phyloP scores from a whole-genome alignment of 1,140 invertebrate genomes.

The Aethina tumida region DNA sequence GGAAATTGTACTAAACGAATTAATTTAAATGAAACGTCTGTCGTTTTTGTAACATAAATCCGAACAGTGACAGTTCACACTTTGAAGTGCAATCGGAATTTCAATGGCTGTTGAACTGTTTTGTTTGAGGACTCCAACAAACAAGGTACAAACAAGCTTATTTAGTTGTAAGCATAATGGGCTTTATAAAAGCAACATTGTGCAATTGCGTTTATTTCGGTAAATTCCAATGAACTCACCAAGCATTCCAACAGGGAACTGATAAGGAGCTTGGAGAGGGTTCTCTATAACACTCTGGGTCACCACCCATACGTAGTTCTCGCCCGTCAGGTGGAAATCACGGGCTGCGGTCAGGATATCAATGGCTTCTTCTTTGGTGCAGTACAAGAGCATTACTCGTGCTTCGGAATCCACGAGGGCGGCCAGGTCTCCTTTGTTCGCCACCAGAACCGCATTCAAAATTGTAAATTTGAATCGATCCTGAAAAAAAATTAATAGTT shows the following conservation, averaged over 20 bases:
- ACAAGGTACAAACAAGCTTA: no score
- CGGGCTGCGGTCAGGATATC: slow-evolving; percentile 72
- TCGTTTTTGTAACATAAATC: no score
- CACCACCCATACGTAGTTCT: slow-evolving; percentile 95
- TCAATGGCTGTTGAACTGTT: no score
- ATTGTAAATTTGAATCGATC: slow-evolving; percentile 86
- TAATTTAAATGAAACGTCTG: no score
- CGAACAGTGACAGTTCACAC: no score
- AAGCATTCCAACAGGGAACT: slow-evolving; percentile 88
- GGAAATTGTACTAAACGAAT: no score
- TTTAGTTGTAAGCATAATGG: no score
- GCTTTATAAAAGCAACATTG: no score
- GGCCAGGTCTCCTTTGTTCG: slow-evolving; percentile 49
- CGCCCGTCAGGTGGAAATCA: slow-evolving; percentile 78
- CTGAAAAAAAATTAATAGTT: no score
- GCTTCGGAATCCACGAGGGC: slow-evolving; percentile 85
- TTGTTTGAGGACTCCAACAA: no score
- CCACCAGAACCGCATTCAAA: slow-evolving; percentile 72
- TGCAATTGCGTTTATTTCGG: neutral
- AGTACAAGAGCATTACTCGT: slow-evolving; percentile 87
- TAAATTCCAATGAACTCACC: slow-evolving; percentile 49
- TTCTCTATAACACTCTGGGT: slow-evolving; percentile 89
- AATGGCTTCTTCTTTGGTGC: slow-evolving; percentile 76
- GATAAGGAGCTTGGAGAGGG: slow-evolving; percentile 55
- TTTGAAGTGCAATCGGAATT: no score